These are phyloP conservation scores for Desoria tigrina DNA, from an alignment of 2,888 invertebrate genomes.

Conservation along the genomic window DNA sequence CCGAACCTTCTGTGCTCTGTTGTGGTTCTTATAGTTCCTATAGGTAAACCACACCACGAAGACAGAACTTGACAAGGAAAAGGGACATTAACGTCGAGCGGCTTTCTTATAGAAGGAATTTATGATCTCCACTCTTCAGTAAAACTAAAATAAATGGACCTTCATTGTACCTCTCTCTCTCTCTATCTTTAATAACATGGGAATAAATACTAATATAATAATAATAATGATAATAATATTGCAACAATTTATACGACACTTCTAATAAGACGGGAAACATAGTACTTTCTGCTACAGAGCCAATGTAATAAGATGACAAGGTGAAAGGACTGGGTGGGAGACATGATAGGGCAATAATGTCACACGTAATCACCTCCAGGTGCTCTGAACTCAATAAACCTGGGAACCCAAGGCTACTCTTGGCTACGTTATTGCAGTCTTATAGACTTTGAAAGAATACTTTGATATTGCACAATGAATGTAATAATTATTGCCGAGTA, in stretches of 20 bases:
- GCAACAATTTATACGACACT: too few species aligned
- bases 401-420: not conserved
- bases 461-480: too few species aligned
- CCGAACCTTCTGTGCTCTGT: too few species aligned
- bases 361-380: constrained; percentile 19
- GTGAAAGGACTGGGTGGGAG: not conserved
- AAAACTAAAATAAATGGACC: constrained; percentile 11
- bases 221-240: too few species aligned
- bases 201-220: too few species aligned
- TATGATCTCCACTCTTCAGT: constrained; percentile 21
- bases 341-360: constrained; percentile 17
- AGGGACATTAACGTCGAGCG: constrained; percentile 38
- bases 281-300: not conserved
- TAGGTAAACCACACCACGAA: not conserved
- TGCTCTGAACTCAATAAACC: constrained; percentile 15
- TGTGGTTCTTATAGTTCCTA: not conserved
- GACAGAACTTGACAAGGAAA: constrained; percentile 19
- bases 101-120: constrained; percentile 33
- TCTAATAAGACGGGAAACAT: too few species aligned
- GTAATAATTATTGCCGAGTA: too few species aligned
- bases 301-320: not conserved
- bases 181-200: too few species aligned
- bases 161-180: too few species aligned
- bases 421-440: too few species aligned
- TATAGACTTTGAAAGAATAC: too few species aligned